phyloP scores from a whole-genome alignment of 2,113 vertebrate genomes.

The Tiliqua scincoides region DNA sequence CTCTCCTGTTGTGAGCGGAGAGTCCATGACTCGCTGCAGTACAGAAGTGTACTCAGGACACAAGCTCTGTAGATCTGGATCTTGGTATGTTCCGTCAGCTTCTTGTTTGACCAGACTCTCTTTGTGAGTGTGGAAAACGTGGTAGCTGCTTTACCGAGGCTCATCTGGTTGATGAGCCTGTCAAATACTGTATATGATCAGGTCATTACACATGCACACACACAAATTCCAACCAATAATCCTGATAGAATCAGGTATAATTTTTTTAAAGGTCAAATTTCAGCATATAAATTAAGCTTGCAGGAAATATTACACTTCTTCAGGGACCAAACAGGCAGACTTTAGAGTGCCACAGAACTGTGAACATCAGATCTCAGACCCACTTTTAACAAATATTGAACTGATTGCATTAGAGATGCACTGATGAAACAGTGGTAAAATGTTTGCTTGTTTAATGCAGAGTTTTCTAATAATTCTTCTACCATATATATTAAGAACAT shows the following conservation, averaged over 20 bases:
- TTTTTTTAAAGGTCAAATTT: slow-evolving; percentile 7
- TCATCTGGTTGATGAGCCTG: not conserved
- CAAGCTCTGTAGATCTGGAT: no score
- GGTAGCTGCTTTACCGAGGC: no score
- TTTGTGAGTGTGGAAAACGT: no score
- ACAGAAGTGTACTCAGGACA: no score
- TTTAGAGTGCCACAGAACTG: not conserved
- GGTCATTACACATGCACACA: no score
- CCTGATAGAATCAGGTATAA: not conserved
- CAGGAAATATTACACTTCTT: not conserved
- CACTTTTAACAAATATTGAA: not conserved
- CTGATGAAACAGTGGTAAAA: no score
- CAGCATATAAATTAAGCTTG: slow-evolving; percentile 4
- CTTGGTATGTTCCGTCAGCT: no score
- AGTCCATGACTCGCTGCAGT: no score
- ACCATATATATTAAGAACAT: not conserved
- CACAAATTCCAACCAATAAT: no score
- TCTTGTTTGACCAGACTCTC: no score
- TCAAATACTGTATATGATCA: not conserved
- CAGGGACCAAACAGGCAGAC: not conserved
- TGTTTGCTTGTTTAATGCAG: not conserved
- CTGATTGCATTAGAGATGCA: not conserved
- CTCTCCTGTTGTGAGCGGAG: no score
- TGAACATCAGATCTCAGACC: not conserved
- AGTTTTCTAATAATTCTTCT: not conserved